These are phyloP conservation scores for Malacoctenus gilli DNA, from an alignment of 2,797 vertebrate genomes.

Conservation along the genomic window DNA sequence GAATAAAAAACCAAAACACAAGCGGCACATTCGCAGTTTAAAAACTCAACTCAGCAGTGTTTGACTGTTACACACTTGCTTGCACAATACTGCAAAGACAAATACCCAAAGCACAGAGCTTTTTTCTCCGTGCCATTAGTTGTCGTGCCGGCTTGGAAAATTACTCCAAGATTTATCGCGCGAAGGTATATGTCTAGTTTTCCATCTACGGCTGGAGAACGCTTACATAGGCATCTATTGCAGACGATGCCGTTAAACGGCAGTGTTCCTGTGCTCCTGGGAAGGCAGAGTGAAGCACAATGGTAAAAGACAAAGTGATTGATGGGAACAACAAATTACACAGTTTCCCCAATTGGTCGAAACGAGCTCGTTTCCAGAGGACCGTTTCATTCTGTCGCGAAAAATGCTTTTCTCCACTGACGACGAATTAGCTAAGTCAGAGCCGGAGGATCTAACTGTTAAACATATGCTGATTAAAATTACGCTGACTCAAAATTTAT, in stretches of 20 bases:
- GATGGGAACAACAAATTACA: slow-evolving; percentile 69
- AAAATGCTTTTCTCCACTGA: slow-evolving; percentile 26
- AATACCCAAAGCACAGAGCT: slow-evolving; percentile 77
- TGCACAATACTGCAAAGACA: slow-evolving; percentile 61
- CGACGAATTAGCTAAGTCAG: slow-evolving; percentile 22
- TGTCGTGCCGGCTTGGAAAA: slow-evolving; percentile 80
- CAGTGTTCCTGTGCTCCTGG: slow-evolving; percentile 69
- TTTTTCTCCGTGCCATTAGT: slow-evolving; percentile 71
- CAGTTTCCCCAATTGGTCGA: slow-evolving; percentile 68
- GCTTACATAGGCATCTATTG: slow-evolving; percentile 81
- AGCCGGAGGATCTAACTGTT: slow-evolving; percentile 32
- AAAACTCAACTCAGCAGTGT: slow-evolving; percentile 73
- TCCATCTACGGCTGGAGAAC: slow-evolving; percentile 80
- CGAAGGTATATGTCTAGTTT: slow-evolving; percentile 83
- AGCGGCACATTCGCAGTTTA: slow-evolving; percentile 67
- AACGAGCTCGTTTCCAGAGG: slow-evolving; percentile 48
- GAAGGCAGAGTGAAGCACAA: slow-evolving; percentile 71
- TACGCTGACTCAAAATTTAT: slow-evolving; percentile 34
- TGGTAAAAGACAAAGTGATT: slow-evolving; percentile 70
- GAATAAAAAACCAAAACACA: too few relatives aligned
- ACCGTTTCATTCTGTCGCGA: slow-evolving; percentile 11
- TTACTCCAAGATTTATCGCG: slow-evolving; percentile 86
- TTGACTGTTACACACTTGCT: slow-evolving; percentile 38
- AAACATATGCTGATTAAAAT: slow-evolving; percentile 17
- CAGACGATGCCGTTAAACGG: slow-evolving; percentile 76